A percentile compares a stretch with the other conserved stretches of the same genome.
Evolutionary conservation across 1,140 invertebrate species (phyloP).

Genomic region (Contarinia nasturtii): DNA sequence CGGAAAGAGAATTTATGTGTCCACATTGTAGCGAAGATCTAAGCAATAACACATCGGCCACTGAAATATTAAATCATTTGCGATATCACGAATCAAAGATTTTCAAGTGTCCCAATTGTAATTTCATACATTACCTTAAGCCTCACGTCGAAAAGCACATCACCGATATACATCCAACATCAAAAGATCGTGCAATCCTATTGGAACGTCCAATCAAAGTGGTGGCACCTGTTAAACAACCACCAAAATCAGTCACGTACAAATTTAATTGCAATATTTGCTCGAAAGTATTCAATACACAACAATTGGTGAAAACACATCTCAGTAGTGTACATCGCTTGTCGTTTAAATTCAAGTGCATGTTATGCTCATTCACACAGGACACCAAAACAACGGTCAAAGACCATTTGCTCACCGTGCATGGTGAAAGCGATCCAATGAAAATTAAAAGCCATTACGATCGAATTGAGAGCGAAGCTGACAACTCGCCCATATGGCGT

Average conservation of each 20-base stretch:
- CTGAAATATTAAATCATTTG: conserved; percentile 44
- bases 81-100: conserved; percentile 51
- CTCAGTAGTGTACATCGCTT: conserved; percentile 33
- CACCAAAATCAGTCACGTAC: conserved; percentile 16
- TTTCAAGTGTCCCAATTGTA: conserved; percentile 47
- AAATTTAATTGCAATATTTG: conserved; percentile 53
- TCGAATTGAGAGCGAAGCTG: conserved; percentile 2
- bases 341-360: conserved; percentile 45
- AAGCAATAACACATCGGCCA: conserved; percentile 15
- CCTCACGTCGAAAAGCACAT: conserved; percentile 45
- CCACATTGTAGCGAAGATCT: conserved; percentile 39
- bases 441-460: conserved; percentile 3
- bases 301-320: conserved; percentile 36
- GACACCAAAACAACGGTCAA: not conserved
- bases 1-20: conserved; percentile 39
- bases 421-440: conserved; percentile 2
- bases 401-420: conserved; percentile 6
- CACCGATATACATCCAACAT: conserved; percentile 37
- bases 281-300: conserved; percentile 34
- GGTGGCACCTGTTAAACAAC: no score
- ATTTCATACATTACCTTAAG: conserved; percentile 38
- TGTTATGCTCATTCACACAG: conserved; percentile 25
- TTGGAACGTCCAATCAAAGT: conserved; percentile 5
- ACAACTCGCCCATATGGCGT: conserved; percentile 32
- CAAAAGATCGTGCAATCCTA: conserved; percentile 28